A percentile compares a stretch with the other conserved stretches of the same genome.
These are phyloP conservation scores for Agapornis roseicollis DNA, from an alignment of 2,113 vertebrate species.

Conservation along the genomic window DNA sequence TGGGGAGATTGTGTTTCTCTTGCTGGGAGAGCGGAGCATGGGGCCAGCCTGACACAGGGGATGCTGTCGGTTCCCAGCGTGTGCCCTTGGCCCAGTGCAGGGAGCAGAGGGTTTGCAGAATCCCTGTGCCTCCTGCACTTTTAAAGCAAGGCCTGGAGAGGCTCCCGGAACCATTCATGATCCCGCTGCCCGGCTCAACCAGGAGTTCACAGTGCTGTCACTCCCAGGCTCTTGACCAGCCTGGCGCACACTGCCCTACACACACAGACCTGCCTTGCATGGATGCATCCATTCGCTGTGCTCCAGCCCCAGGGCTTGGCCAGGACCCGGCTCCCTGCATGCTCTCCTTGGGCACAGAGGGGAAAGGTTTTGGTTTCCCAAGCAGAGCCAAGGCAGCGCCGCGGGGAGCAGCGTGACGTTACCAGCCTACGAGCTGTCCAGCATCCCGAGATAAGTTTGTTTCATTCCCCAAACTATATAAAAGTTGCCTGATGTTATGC, in stretches of 20 bases:
- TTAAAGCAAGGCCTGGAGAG: background rate
- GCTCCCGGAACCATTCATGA: background rate
- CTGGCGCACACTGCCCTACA: background rate
- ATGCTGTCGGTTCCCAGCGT: background rate
- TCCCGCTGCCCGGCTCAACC: background rate
- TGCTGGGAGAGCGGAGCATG: background rate
- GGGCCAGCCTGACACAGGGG: background rate
- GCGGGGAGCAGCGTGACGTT: background rate
- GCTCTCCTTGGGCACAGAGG: fast-evolving
- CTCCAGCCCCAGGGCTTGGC: background rate
- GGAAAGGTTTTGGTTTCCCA: background rate
- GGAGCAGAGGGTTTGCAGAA: background rate
- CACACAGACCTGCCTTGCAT: fast-evolving
- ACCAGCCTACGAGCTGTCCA: background rate
- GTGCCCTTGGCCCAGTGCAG: fast-evolving
- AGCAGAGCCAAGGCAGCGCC: background rate
- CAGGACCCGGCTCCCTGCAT: fast-evolving
- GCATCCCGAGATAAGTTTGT: background rate
- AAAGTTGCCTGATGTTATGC: background rate
- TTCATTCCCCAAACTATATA: background rate
- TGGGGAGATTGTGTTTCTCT: fast-evolving
- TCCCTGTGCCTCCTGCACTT: background rate
- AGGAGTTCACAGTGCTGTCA: fast-evolving
- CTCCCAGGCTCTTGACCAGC: background rate
- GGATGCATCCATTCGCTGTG: fast-evolving